Evolutionary conservation across 2,797 vertebrate genomes (phyloP).

Genomic region (Nasua narica): DNA sequence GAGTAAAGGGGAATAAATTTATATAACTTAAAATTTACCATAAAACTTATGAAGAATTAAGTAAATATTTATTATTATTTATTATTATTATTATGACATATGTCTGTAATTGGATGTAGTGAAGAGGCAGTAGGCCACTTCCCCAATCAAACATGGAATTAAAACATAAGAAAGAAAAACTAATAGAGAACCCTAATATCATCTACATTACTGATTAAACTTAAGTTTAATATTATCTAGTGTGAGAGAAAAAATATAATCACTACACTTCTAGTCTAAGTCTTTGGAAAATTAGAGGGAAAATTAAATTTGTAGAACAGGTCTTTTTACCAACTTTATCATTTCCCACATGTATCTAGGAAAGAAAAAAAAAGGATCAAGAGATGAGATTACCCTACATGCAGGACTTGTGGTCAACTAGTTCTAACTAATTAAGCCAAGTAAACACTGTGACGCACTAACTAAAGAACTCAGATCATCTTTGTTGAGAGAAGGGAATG

Average conservation of each 20-base stretch:
- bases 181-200: not conserved
- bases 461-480: not conserved
- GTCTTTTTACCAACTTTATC: not conserved
- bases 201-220: not conserved
- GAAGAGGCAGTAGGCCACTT: not conserved
- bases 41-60: not conserved
- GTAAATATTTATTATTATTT: not conserved
- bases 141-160: not conserved
- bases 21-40: not conserved
- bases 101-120: not conserved
- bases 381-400: not conserved
- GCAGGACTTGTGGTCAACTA: not conserved
- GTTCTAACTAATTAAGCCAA: not conserved
- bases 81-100: not conserved
- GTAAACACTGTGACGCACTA: not conserved
- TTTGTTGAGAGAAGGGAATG: not conserved
- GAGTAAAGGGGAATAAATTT: not conserved
- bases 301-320: not conserved
- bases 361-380: not conserved
- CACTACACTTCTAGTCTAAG: not conserved
- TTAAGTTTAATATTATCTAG: not conserved
- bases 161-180: not conserved
- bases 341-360: not conserved
- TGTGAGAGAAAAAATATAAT: not conserved
- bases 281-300: not conserved